A percentile compares a stretch with the other conserved stretches of the same genome.
phyloP scores from a whole-genome alignment of 2,888 invertebrate species.

The Trissonchulus latispiculum region DNA sequence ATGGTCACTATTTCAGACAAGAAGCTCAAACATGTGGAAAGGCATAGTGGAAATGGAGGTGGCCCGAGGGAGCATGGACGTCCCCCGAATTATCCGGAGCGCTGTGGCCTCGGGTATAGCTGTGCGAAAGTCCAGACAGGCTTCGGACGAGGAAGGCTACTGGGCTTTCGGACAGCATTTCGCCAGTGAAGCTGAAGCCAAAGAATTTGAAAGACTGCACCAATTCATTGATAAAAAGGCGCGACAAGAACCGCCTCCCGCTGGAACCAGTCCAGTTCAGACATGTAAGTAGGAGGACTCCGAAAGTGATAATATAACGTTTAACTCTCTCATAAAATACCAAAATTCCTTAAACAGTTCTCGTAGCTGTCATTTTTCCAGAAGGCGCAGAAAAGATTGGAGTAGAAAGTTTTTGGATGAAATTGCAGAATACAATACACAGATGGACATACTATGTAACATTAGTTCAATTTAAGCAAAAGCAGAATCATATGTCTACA shows the following conservation, averaged over 20 bases:
- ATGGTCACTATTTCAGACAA: not conserved
- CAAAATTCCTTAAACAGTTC: too few relatives aligned
- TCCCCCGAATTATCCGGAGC: not conserved
- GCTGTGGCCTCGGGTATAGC: not conserved
- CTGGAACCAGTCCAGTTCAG: too few relatives aligned
- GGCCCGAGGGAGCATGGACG: not conserved
- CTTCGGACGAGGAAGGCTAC: not conserved
- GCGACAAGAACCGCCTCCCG: not conserved
- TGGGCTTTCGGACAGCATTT: slow-evolving; percentile 15
- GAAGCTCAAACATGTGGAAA: not conserved
- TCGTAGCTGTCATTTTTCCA: too few relatives aligned
- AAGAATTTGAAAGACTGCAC: slow-evolving; percentile 9
- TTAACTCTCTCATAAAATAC: too few relatives aligned
- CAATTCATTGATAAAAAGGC: slow-evolving; percentile 2
- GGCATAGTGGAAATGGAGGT: slow-evolving; percentile 8
- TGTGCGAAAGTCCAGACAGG: not conserved
- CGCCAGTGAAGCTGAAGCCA: not conserved
- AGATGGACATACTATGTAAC: too few relatives aligned
- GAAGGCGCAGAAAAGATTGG: too few relatives aligned
- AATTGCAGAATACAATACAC: too few relatives aligned
- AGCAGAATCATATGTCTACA: too few relatives aligned
- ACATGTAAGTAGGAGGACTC: too few relatives aligned
- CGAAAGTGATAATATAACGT: too few relatives aligned
- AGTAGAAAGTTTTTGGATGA: too few relatives aligned
- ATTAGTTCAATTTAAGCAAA: too few relatives aligned